phyloP scores from a whole-genome alignment of 2,888 invertebrate genomes.

The Drosophila antonietae region DNA sequence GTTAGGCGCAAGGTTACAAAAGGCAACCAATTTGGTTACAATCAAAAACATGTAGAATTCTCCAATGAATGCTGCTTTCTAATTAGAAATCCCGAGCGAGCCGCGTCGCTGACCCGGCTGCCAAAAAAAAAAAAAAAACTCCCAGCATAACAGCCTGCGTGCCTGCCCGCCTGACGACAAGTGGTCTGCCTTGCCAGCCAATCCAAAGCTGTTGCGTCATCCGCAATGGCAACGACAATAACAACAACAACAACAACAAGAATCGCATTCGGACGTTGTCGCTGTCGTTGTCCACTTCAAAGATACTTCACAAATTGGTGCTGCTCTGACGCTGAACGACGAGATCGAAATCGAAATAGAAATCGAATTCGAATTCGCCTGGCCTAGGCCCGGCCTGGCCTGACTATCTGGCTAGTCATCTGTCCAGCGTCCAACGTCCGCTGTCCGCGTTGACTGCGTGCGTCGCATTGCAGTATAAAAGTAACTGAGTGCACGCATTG shows the following conservation, averaged over 20 bases:
- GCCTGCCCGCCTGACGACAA: conserved; percentile 62
- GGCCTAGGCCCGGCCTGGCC: conserved; percentile 9
- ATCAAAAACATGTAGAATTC: conserved; percentile 32
- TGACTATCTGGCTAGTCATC: conserved; percentile 36
- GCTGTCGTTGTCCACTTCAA: conserved; percentile 57
- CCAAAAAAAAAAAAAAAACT: conserved; percentile 8
- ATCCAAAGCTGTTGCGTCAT: conserved; percentile 54
- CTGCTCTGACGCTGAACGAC: conserved; percentile 56
- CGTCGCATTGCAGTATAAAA: conserved; percentile 68
- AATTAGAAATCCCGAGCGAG: conserved; percentile 49
- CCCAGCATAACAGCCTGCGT: conserved; percentile 19
- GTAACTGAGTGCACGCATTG: conserved; percentile 66
- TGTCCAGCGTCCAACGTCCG: conserved; percentile 15
- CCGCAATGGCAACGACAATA: conserved; percentile 30
- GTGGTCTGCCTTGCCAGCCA: conserved; percentile 73
- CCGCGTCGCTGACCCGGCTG: conserved; percentile 16
- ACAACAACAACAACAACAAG: conserved; percentile 51
- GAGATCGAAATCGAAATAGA: conserved; percentile 52
- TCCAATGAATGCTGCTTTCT: conserved; percentile 52
- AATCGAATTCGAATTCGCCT: conserved; percentile 26
- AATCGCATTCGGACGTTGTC: conserved; percentile 42
- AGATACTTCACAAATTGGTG: conserved; percentile 79
- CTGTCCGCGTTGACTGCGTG: conserved; percentile 29
- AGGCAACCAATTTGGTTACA: conserved; percentile 26
- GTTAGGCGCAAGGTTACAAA: conserved; percentile 52